Evolutionary conservation across 2,797 vertebrate species (phyloP).

Genomic region (Oceanodroma leucorhoa): DNA sequence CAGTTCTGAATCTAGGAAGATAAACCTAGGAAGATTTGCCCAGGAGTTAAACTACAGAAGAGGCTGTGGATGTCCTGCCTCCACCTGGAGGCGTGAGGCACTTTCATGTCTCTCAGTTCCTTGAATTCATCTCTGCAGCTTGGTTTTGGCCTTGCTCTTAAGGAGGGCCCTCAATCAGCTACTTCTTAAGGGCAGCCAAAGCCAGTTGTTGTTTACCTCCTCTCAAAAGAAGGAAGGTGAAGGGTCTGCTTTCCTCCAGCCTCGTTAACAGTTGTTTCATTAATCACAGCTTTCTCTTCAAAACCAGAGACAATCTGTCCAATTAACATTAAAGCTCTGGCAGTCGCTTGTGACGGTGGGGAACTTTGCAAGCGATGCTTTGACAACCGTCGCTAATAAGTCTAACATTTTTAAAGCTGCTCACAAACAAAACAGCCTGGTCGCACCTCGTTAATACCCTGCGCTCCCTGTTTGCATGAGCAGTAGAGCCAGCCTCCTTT

Average conservation of each 20-base stretch:
- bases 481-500: neutral
- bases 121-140: neutral
- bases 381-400: slow-evolving; percentile 64
- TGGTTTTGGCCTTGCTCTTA: neutral
- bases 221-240: slow-evolving; percentile 49
- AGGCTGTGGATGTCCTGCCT: neutral
- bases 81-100: neutral
- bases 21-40: neutral
- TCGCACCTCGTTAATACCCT: neutral
- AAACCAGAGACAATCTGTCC: slow-evolving; percentile 77
- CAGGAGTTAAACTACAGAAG: neutral
- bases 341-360: neutral
- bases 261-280: slow-evolving; percentile 71
- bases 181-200: neutral
- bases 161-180: neutral
- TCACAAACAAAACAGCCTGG: slow-evolving; percentile 40
- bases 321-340: slow-evolving; percentile 78
- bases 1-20: neutral
- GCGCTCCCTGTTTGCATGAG: neutral
- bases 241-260: slow-evolving; percentile 49
- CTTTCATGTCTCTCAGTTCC: neutral
- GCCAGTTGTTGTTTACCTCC: slow-evolving; percentile 16
- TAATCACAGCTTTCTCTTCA: slow-evolving; percentile 77
- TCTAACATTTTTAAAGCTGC: slow-evolving; percentile 50
- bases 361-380: slow-evolving; percentile 59